A percentile compares a stretch with the other conserved stretches of the same genome.
Conservation (phyloP, 2,797 vertebrate species). For the Spinibarbus caldwelli region DNA sequence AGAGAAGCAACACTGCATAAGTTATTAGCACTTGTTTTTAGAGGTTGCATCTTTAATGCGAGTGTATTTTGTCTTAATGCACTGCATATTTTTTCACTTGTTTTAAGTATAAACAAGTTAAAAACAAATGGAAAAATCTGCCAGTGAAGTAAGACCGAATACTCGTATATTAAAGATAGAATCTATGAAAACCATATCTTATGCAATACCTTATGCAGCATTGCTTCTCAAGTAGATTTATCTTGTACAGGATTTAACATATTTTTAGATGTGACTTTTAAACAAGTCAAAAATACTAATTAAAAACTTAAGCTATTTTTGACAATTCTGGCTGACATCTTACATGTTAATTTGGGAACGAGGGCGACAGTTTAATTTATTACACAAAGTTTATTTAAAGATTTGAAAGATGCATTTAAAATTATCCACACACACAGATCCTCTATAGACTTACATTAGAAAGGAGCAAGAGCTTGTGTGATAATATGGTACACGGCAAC, state of each 20-base stretch:
- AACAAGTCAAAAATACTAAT: not conserved
- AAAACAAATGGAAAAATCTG: not conserved
- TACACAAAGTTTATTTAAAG: constrained; percentile 11
- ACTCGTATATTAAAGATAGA: not conserved
- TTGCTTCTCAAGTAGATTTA: not conserved
- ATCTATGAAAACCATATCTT: not conserved
- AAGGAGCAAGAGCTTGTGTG: not conserved
- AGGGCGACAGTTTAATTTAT: not conserved
- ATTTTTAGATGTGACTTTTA: not conserved
- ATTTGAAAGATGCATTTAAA: not conserved
- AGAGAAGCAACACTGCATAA: not conserved
- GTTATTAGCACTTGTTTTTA: not conserved
- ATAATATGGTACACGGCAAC: not conserved
- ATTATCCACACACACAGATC: not conserved
- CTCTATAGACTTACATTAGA: not conserved
- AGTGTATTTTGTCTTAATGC: not conserved
- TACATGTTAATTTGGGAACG: not conserved
- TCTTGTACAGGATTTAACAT: not conserved
- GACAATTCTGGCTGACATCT: not conserved
- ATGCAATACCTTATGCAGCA: not conserved
- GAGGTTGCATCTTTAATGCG: not conserved
- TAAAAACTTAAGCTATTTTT: not conserved
- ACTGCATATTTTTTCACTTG: not conserved
- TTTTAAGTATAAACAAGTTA: not conserved
- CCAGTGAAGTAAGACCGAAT: not conserved